Percentiles rank a stretch among this genome's conserved stretches.
Evolutionary conservation across 2,888 invertebrate species (phyloP).

Genomic region (Epinotia nisella): DNA sequence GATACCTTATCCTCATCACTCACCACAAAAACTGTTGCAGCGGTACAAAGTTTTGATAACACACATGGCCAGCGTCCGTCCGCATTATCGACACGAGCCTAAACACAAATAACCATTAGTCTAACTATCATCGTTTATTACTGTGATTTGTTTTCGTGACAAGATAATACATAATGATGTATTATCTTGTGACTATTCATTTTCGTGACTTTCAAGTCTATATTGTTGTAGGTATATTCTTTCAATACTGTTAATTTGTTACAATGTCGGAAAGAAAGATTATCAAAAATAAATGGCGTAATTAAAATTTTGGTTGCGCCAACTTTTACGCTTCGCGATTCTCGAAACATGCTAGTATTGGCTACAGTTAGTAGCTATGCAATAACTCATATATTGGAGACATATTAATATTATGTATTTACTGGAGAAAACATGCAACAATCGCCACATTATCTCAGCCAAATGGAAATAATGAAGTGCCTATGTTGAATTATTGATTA

Average conservation of each 20-base stretch:
- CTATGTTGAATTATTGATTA: slow-evolving; percentile 50
- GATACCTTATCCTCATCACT: slow-evolving; percentile 27
- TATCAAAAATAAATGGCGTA: neutral
- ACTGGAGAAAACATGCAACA: slow-evolving; percentile 15
- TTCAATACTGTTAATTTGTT: neutral
- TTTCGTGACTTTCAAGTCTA: slow-evolving; percentile 4
- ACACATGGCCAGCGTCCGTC: slow-evolving; percentile 44
- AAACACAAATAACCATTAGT: slow-evolving; percentile 37
- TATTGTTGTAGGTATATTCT: neutral
- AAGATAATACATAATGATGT: too few relatives aligned
- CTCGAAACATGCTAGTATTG: neutral
- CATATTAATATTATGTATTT: neutral
- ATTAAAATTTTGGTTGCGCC: neutral
- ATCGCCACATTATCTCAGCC: slow-evolving; percentile 9
- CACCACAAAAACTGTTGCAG: slow-evolving; percentile 26
- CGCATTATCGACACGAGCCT: slow-evolving; percentile 41
- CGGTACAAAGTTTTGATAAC: slow-evolving; percentile 34
- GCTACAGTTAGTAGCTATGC: neutral
- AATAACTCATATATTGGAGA: neutral
- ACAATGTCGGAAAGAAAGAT: neutral
- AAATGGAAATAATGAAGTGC: slow-evolving; percentile 25
- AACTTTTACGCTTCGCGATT: neutral
- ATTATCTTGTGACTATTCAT: neutral
- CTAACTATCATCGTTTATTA: slow-evolving; percentile 32
- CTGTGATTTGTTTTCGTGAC: slow-evolving; percentile 18